Evolutionary conservation across 2,797 vertebrate genomes (phyloP).

Genomic region (Aldrovandia affinis): DNA sequence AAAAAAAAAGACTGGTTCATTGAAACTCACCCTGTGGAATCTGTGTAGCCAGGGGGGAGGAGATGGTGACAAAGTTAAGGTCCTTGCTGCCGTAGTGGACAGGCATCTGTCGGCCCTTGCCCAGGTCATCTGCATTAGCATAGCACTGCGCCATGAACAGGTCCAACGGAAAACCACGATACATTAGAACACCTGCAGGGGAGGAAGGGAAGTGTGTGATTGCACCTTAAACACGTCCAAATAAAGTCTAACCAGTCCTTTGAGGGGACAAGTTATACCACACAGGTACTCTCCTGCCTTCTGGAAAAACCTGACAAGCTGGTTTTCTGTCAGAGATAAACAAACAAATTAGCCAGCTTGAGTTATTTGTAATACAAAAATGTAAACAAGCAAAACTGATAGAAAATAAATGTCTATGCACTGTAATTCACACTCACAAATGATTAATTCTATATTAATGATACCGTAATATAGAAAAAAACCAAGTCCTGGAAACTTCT

Average conservation of each 20-base stretch:
- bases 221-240: neutral
- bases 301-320: neutral
- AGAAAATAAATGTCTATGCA: neutral
- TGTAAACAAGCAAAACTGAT: neutral
- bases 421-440: neutral
- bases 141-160: slow-evolving; percentile 96
- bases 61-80: slow-evolving; percentile 91
- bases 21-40: slow-evolving; percentile 86
- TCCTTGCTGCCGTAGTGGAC: slow-evolving; percentile 90
- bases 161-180: slow-evolving; percentile 87
- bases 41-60: slow-evolving; percentile 92
- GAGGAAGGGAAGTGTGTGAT: neutral
- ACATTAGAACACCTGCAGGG: slow-evolving; percentile 86
- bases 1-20: neutral
- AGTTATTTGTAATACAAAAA: neutral
- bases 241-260: neutral
- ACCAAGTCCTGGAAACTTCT: no score
- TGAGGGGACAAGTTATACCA: neutral
- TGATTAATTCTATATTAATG: neutral
- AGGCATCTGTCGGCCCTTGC: slow-evolving; percentile 94
- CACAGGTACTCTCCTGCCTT: neutral
- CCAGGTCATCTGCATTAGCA: slow-evolving; percentile 79
- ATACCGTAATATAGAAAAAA: no score
- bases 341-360: neutral
- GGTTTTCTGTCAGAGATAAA: neutral